phyloP scores from a whole-genome alignment of 2,888 invertebrate genomes.

The Andricus quercusramuli region DNA sequence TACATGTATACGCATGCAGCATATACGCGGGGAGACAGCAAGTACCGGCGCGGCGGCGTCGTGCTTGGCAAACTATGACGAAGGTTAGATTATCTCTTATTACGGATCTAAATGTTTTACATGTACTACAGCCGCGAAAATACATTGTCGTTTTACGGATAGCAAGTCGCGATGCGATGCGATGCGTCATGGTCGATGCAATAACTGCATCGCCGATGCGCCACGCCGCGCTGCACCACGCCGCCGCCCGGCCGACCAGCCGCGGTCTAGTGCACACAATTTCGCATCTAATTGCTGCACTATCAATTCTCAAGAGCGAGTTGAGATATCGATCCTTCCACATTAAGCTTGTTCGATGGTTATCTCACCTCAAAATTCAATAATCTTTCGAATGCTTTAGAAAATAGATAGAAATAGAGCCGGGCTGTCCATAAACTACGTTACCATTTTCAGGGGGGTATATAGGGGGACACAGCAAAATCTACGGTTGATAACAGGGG shows the following conservation, averaged over 20 bases:
- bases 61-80: slow-evolving; percentile 77
- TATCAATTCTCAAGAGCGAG: slow-evolving; percentile 57
- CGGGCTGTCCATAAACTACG: too few species aligned
- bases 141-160: slow-evolving; percentile 46
- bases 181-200: not conserved
- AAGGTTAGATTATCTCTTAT: slow-evolving; percentile 75
- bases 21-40: slow-evolving; percentile 32
- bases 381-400: too few species aligned
- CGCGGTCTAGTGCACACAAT: slow-evolving; percentile 55
- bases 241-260: slow-evolving; percentile 31
- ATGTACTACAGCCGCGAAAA: slow-evolving; percentile 55
- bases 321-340: too few species aligned
- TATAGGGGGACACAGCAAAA: too few species aligned
- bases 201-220: not conserved
- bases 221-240: not conserved
- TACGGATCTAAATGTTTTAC: slow-evolving; percentile 75
- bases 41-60: slow-evolving; percentile 74
- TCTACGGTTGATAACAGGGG: too few species aligned
- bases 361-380: too few species aligned
- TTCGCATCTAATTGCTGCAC: slow-evolving; percentile 64
- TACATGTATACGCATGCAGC: too few species aligned
- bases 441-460: too few species aligned
- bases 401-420: too few species aligned
- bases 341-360: too few species aligned
- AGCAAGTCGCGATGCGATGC: not conserved